Conservation (phyloP, 2,113 vertebrate genomes). For the Entelurus aequoreus region DNA sequence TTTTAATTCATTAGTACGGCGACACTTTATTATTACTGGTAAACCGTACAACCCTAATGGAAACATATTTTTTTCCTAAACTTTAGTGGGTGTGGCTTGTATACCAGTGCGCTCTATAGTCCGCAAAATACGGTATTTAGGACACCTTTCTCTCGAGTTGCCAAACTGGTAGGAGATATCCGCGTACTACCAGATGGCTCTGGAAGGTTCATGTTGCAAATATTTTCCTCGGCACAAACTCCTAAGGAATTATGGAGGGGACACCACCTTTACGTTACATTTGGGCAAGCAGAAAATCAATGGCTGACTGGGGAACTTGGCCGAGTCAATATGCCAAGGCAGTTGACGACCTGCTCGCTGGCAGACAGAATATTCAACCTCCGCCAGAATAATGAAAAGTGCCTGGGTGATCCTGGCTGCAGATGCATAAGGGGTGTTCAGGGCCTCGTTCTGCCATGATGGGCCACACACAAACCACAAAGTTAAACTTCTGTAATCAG, state of each 20-base stretch:
- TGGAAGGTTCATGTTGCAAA: background rate
- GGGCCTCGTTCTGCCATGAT: background rate
- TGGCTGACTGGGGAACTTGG: background rate
- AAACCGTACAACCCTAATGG: no score
- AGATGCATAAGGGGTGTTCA: background rate
- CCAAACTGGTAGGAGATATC: background rate
- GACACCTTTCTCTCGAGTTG: background rate
- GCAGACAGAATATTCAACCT: background rate
- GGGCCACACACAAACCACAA: background rate
- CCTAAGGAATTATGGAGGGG: background rate
- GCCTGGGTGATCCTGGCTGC: background rate
- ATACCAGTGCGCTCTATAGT: no score
- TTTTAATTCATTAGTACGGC: no score
- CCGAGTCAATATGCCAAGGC: background rate
- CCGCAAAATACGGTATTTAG: constrained; percentile 8
- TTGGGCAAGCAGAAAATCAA: background rate
- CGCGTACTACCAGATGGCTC: background rate
- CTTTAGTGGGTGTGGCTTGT: no score
- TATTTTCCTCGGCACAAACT: background rate
- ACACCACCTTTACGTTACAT: background rate
- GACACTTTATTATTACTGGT: no score
- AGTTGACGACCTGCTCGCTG: background rate
- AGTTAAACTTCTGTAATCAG: background rate
- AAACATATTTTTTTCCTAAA: no score
- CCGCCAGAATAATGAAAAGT: background rate